Percentiles rank a stretch among this genome's conserved stretches.
Evolutionary conservation across 2,888 invertebrate species (phyloP).

Genomic region (Panopea generosa): DNA sequence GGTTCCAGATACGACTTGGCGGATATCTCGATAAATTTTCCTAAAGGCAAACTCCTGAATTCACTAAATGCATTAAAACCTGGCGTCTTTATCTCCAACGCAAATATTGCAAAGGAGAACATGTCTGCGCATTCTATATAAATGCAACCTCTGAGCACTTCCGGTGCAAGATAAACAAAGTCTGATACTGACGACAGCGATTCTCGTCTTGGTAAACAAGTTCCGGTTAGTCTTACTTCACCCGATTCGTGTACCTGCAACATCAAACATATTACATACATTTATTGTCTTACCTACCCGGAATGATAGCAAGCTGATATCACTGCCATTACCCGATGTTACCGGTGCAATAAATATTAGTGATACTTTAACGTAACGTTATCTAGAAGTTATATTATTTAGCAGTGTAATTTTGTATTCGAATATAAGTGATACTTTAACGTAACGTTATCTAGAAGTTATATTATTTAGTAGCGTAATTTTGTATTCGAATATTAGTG

Average conservation of each 20-base stretch:
- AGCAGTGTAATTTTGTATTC: no score
- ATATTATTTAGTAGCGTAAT: no score
- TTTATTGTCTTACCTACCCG: neutral
- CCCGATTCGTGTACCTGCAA: slow-evolving; percentile 24
- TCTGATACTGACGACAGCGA: slow-evolving; percentile 2
- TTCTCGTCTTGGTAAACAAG: slow-evolving; percentile 31
- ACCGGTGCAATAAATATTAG: no score
- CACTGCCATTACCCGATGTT: no score
- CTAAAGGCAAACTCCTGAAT: neutral
- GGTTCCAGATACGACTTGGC: neutral
- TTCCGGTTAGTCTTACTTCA: slow-evolving; percentile 47
- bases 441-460: no score
- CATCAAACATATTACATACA: neutral
- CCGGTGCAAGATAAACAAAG: slow-evolving; percentile 49
- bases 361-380: no score
- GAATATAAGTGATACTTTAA: no score
- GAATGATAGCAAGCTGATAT: no score
- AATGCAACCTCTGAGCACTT: slow-evolving; percentile 36
- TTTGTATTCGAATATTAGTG: no score
- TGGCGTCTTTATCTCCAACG: slow-evolving; percentile 29
- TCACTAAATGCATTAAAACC: slow-evolving; percentile 16
- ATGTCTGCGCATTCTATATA: slow-evolving; percentile 50
- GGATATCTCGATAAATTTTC: neutral
- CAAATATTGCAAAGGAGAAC: slow-evolving; percentile 54
- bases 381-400: no score